Evolutionary conservation across 2,888 invertebrate genomes (phyloP).

Genomic region (Acleris cristana): DNA sequence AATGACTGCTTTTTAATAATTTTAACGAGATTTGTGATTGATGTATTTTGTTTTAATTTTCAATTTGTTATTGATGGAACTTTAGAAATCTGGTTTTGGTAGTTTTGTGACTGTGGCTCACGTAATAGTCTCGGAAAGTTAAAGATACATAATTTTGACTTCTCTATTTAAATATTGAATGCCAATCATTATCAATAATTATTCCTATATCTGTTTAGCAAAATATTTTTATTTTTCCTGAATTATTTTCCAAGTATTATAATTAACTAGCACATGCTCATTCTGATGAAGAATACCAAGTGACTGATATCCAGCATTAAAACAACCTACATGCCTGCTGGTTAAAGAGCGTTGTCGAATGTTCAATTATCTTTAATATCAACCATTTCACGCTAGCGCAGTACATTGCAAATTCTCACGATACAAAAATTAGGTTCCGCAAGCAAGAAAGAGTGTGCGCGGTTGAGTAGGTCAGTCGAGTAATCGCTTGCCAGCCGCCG

Average conservation of each 20-base stretch:
- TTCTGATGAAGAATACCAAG: background rate
- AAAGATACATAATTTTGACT: too few relatives aligned
- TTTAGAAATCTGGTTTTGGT: too few relatives aligned
- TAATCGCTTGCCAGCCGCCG: conserved; percentile 76
- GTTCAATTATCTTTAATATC: conserved; percentile 60
- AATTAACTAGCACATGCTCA: background rate
- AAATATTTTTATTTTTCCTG: background rate
- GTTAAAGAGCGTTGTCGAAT: conserved; percentile 39
- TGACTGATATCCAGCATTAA: conserved; percentile 17
- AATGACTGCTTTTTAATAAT: conserved; percentile 19
- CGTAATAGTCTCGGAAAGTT: too few relatives aligned
- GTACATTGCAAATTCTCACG: conserved; percentile 75
- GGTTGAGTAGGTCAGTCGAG: conserved; percentile 83
- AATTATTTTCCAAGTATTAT: background rate
- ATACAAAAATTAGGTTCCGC: conserved; percentile 81
- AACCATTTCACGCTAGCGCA: conserved; percentile 69
- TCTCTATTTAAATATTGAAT: too few relatives aligned
- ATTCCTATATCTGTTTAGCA: too few relatives aligned
- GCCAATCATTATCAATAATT: too few relatives aligned
- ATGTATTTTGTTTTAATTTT: conserved; percentile 3
- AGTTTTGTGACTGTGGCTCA: too few relatives aligned
- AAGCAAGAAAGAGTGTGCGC: conserved; percentile 84
- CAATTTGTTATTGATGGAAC: background rate
- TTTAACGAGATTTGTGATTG: background rate
- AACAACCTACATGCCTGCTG: conserved; percentile 25